Percentiles rank a stretch among this genome's conserved stretches.
Conservation (phyloP, 2,888 invertebrate genomes). For the Seladonia tumulorum region DNA sequence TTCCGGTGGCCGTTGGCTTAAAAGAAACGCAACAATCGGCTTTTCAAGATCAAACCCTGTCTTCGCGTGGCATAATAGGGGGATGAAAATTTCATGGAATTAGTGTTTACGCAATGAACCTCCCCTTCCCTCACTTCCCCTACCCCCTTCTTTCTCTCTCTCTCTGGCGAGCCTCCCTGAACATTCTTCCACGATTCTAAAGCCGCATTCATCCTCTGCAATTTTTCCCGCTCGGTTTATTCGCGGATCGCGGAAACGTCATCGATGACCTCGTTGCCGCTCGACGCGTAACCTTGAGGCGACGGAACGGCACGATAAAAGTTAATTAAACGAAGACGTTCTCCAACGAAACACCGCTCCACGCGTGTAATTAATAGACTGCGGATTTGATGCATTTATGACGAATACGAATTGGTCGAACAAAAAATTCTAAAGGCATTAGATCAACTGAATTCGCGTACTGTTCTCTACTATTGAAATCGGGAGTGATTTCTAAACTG, state of each 20-base stretch:
- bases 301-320: neutral
- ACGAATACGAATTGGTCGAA: too few species aligned
- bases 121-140: neutral
- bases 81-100: conserved; percentile 10
- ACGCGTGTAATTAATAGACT: neutral
- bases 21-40: conserved; percentile 7
- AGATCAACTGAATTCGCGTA: too few species aligned
- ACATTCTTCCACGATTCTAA: neutral
- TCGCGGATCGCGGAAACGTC: conserved; percentile 37
- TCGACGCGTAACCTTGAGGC: conserved; percentile 22
- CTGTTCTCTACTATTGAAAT: too few species aligned
- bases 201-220: neutral
- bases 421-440: too few species aligned
- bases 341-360: neutral
- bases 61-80: conserved; percentile 3
- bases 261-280: conserved; percentile 38
- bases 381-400: too few species aligned
- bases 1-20: neutral
- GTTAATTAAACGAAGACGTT: conserved; percentile 3
- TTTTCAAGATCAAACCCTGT: neutral
- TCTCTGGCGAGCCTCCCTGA: neutral
- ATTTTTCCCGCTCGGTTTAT: conserved; percentile 5
- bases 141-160: too few species aligned
- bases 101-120: neutral
- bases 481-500: too few species aligned